Conservation (phyloP, 2,797 vertebrate genomes). For the Gymnothorax javanicus region DNA sequence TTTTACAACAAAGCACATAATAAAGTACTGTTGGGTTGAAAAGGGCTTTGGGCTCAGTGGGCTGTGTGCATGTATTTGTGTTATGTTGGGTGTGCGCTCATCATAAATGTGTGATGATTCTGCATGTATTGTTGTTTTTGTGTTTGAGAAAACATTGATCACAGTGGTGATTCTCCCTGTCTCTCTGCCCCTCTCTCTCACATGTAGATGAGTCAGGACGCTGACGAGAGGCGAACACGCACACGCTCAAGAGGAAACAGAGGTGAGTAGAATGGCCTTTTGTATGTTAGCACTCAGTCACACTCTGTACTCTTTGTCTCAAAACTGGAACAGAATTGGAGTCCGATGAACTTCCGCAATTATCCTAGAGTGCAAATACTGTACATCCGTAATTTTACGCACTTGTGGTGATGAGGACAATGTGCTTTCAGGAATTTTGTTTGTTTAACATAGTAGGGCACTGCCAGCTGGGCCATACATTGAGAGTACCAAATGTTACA, state of each 20-base stretch:
- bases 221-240: conserved; percentile 87
- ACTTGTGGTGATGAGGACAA: neutral
- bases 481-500: neutral
- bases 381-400: neutral
- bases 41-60: neutral
- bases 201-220: conserved; percentile 92
- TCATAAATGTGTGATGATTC: neutral
- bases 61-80: neutral
- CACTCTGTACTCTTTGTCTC: neutral
- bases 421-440: neutral
- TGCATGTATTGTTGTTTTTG: neutral
- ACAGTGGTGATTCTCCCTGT: neutral
- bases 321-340: neutral
- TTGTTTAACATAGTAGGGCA: neutral
- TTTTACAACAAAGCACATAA: neutral
- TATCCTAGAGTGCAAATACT: neutral
- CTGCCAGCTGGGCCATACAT: neutral
- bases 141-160: neutral
- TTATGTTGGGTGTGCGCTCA: neutral
- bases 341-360: neutral
- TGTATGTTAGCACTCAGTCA: neutral
- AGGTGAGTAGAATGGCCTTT: conserved; percentile 68
- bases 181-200: neutral
- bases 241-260: conserved; percentile 89
- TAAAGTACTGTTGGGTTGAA: neutral